A percentile compares a stretch with the other conserved stretches of the same genome.
Conservation (phyloP, 1,140 invertebrate species). For the Drosophila asahinai region DNA sequence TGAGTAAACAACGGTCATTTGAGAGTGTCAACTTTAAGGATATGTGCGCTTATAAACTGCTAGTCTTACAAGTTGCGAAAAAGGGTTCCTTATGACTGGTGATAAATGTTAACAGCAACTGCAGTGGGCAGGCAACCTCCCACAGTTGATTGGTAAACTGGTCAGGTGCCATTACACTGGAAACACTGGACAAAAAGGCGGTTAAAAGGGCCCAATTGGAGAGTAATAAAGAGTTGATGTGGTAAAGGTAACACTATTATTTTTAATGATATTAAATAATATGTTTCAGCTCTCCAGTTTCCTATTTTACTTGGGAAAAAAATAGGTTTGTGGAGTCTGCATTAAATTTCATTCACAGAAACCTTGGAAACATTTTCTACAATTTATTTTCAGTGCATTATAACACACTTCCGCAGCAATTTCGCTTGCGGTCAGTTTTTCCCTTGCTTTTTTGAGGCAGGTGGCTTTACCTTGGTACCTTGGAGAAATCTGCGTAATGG, state of each 20-base stretch:
- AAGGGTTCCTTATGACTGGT: neutral
- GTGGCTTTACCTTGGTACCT: constrained; percentile 31
- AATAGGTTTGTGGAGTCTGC: too few relatives aligned
- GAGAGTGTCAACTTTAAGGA: constrained; percentile 19
- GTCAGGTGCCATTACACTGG: constrained; percentile 25
- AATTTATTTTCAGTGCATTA: neutral
- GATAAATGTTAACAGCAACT: constrained; percentile 32
- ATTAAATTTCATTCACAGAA: too few relatives aligned
- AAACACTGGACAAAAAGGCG: neutral
- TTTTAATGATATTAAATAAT: neutral
- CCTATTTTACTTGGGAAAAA: too few relatives aligned
- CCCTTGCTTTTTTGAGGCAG: constrained; percentile 1
- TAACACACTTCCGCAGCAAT: constrained; percentile 26
- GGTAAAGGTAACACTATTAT: too few relatives aligned
- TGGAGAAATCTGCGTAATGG: constrained; percentile 73
- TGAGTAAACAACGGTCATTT: constrained; percentile 22
- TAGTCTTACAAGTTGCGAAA: constrained; percentile 29
- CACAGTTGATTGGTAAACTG: constrained; percentile 17
- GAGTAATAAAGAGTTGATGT: too few relatives aligned
- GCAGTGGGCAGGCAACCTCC: constrained; percentile 1
- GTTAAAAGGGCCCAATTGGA: too few relatives aligned
- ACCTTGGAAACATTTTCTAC: too few relatives aligned
- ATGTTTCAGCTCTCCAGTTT: too few relatives aligned
- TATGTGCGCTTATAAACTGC: constrained; percentile 11
- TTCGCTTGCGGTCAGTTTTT: constrained; percentile 21